Conservation (phyloP, 2,888 invertebrate species). For the Troides aeacus region DNA sequence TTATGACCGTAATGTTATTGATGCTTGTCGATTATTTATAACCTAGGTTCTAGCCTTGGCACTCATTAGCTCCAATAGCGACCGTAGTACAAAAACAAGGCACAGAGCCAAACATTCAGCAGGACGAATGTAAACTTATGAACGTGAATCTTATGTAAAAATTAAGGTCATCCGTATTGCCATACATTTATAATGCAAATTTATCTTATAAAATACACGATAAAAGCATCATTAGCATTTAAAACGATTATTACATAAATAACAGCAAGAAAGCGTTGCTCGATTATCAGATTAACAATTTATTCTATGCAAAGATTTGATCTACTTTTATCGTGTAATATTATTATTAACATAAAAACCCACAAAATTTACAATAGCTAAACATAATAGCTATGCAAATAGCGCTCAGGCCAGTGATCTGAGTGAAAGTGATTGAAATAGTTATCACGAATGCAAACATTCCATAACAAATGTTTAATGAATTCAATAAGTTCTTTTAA, state of each 20-base stretch:
- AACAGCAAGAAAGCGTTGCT: not conserved
- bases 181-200: not conserved
- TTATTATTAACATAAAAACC: not conserved
- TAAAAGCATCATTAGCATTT: not conserved
- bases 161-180: conserved; percentile 9
- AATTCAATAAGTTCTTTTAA: too few species aligned
- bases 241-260: not conserved
- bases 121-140: conserved; percentile 9
- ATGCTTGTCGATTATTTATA: conserved; percentile 22
- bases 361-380: not conserved
- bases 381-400: not conserved
- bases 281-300: not conserved
- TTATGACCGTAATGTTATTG: not conserved
- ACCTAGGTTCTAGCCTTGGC: conserved; percentile 41
- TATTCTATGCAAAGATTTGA: not conserved
- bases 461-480: too few species aligned
- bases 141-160: not conserved
- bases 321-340: not conserved
- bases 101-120: conserved; percentile 24
- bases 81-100: conserved; percentile 23
- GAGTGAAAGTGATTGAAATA: not conserved
- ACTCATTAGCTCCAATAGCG: conserved; percentile 32
- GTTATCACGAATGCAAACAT: too few species aligned
- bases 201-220: not conserved
- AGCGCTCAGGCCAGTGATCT: not conserved